Base-by-base conservation (phyloP, 2,797 vertebrate species). In the Hippopotamyrus pictus region DNA sequence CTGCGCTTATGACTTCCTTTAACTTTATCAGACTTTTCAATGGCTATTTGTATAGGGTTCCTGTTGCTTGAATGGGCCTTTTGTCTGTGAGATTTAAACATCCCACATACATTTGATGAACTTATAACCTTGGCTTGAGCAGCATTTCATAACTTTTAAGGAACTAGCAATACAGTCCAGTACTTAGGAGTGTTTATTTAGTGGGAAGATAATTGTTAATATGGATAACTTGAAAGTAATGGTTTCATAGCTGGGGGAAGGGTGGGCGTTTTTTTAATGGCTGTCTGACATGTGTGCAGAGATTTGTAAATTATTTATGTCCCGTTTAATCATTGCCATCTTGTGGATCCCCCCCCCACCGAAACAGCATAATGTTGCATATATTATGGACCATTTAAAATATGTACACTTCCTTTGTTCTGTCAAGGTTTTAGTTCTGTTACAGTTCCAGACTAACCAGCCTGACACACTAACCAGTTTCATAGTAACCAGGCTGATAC, bases 291-390 rank as follows among this genome's bases (percentile, higher is more conserved):
- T 59, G 41, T 59, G 86, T 41, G 46, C 83, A 86, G 50, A 86
- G 33, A 87, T 95, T 94, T 94, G 95, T 93, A 94, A 94, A 94
- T 94, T 79, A 95, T 96, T 96, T 96, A 96, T 94, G 94, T 94
- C 92, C 93, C 93, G 92, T 96, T 96, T 96, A 96, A 96, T 95
- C 93, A 94, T 94, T 94, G 95, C 94, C 92, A 95, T 94, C 95
- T 96, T 95, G 96, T 95, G 96, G 96, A 96, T 96, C n/a, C 5
- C 12, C 12, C 96, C 93, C 94, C 96, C 96, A 95, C 96, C 95
- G 94, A 93, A 95, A 94, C 93, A 88, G 86, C 91, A 57, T 84
- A 29, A 94, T 95, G 93, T 92, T 93, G 94, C 94, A 95, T 95
- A 95, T 46, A 79, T 44, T 79, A 44, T 92, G 93, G 93, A 95